Conservation (phyloP, 2,888 invertebrate genomes). For the Aspidapion aeneum region DNA sequence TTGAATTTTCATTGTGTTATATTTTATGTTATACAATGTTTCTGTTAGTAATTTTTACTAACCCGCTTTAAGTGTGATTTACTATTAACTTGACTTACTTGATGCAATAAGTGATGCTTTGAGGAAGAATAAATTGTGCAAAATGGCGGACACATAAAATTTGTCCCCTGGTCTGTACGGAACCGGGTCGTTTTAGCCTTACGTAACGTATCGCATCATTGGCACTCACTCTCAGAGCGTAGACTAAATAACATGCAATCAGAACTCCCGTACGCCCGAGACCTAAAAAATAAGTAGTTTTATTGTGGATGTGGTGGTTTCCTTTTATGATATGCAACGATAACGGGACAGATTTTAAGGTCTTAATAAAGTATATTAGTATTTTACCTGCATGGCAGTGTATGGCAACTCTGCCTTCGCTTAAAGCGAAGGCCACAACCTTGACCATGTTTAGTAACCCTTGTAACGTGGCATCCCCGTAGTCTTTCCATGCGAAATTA, state of each 20-base stretch:
- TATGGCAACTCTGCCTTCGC: slow-evolving; percentile 78
- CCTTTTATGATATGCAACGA: too few relatives aligned
- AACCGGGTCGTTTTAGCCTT: slow-evolving; percentile 68
- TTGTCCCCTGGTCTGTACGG: slow-evolving; percentile 81
- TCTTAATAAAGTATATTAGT: too few relatives aligned
- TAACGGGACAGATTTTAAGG: too few relatives aligned
- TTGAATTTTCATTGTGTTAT: too few relatives aligned
- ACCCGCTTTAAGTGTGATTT: too few relatives aligned
- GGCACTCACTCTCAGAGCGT: slow-evolving; percentile 69
- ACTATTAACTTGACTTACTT: too few relatives aligned
- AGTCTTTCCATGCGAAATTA: slow-evolving; percentile 87
- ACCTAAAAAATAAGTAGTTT: slow-evolving; percentile 54
- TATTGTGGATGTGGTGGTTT: too few relatives aligned
- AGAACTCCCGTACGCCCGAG: slow-evolving; percentile 83
- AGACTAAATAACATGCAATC: slow-evolving; percentile 83
- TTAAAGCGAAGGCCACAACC: slow-evolving; percentile 78
- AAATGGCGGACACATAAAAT: slow-evolving; percentile 79
- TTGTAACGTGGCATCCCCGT: slow-evolving; percentile 72
- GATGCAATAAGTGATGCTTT: slow-evolving; percentile 68
- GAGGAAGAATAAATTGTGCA: slow-evolving; percentile 74
- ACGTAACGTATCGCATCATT: slow-evolving; percentile 79
- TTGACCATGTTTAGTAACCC: slow-evolving; percentile 88
- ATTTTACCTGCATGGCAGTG: slow-evolving; percentile 82
- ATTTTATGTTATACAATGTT: too few relatives aligned
- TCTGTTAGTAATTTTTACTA: too few relatives aligned